Base-by-base conservation (phyloP, 2,888 invertebrate species). In the Agrenia bidenticulata region DNA sequence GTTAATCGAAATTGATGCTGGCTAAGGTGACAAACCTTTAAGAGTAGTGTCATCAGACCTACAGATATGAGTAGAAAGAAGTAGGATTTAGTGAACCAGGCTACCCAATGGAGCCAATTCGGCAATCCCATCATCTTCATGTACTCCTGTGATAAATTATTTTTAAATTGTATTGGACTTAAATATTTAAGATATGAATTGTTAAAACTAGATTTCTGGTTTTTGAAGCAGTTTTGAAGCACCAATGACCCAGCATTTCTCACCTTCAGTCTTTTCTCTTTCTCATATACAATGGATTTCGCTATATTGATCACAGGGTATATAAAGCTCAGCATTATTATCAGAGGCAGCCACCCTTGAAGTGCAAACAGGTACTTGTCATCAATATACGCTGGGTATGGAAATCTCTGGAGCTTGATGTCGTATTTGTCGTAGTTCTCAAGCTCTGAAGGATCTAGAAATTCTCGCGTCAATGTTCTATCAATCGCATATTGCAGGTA, bases 121-220 rank as follows among this genome's bases (percentile, higher is more conserved):
- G 86, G 85, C 37, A 94, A 81, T 1, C 94, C 94, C 88, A 93
- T 92, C 80, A 94, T 90, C 82, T 92, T 92, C 90, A 94, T 89
- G 1, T 90, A 87, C 83, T 94, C 93, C 88, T 93, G 80, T n/a
- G n/a, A n/a, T n/a, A n/a, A n/a, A n/a, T n/a, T n/a, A n/a, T n/a
- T n/a, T n/a, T n/a, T n/a, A 4, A 21, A n/a, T n/a, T n/a, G n/a
- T n/a, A 11, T 13, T 11, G 9, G 17, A 15, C 9, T 15, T 15
- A 17, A 15, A 17, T 17, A 50, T 11, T 11, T 11, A 50, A 15
- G 13, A 15, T 9, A 50, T 15, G 15, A 50, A 17, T 50, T 50
- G 50, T 15, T 11, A 50, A 17, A 15, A 15, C 9, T 9, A 11
- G 11, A 11, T n/a, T n/a, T n/a, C n/a, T n/a, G n/a, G n/a, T n/a